Percentiles rank a stretch among this genome's conserved stretches.
Evolutionary conservation across 1,140 invertebrate genomes (phyloP).

Genomic region (silkworm (Bombyx mori)): DNA sequence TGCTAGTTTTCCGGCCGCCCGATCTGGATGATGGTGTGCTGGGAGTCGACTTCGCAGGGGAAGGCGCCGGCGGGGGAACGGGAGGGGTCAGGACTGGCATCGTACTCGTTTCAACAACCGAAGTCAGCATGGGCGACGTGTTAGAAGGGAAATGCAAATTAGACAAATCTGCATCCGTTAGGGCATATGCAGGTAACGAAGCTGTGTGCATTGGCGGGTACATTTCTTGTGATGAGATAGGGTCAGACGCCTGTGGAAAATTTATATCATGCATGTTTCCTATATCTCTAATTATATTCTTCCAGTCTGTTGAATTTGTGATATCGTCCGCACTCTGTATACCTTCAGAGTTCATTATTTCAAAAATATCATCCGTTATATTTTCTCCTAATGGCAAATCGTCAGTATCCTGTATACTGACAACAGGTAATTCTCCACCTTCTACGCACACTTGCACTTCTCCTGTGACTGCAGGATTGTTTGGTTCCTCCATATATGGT

Average conservation of each 20-base stretch:
- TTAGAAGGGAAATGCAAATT: constrained; percentile 46
- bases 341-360: constrained; percentile 66
- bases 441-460: constrained; percentile 62
- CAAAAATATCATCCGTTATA: constrained; percentile 63
- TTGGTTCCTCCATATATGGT: constrained; percentile 59
- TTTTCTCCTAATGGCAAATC: constrained; percentile 61
- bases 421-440: constrained; percentile 60
- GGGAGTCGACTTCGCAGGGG: constrained; percentile 25
- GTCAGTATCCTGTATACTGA: constrained; percentile 65
- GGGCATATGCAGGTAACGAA: constrained; percentile 36
- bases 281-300: constrained; percentile 65
- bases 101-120: constrained; percentile 35
- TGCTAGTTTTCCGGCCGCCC: constrained; percentile 70
- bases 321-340: constrained; percentile 64
- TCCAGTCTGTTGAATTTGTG: constrained; percentile 59
- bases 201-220: constrained; percentile 38
- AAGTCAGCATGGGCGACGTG: constrained; percentile 38
- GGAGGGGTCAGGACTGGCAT: constrained; percentile 20
- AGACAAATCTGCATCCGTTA: constrained; percentile 46
- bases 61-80: constrained; percentile 25
- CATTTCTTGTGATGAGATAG: constrained; percentile 40
- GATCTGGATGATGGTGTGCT: constrained; percentile 37
- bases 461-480: constrained; percentile 44
- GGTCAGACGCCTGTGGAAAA: constrained; percentile 45
- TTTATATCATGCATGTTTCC: constrained; percentile 61